These are phyloP conservation scores for Mobula hypostoma DNA, from an alignment of 2,113 vertebrate species.

Conservation along the genomic window DNA sequence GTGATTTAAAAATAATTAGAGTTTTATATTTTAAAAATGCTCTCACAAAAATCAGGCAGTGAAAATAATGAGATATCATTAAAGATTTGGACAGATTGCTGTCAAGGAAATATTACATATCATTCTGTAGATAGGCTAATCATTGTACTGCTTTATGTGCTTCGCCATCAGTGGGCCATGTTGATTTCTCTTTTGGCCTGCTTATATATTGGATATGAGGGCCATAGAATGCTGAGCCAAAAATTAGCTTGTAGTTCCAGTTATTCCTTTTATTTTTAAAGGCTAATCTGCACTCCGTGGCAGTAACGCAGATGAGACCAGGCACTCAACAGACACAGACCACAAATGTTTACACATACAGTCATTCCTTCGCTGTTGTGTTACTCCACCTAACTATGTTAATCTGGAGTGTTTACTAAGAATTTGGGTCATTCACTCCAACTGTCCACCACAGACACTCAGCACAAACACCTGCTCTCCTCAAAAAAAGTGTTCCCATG, in stretches of 20 bases:
- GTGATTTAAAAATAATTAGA: neutral
- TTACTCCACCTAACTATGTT: neutral
- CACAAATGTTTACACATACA: neutral
- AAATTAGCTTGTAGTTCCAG: neutral
- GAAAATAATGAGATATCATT: neutral
- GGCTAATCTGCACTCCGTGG: neutral
- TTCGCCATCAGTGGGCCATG: neutral
- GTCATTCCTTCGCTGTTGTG: neutral
- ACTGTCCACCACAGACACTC: too few relatives aligned
- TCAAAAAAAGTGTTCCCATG: too few relatives aligned
- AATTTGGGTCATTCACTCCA: too few relatives aligned
- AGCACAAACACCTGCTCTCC: too few relatives aligned
- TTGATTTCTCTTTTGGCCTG: neutral
- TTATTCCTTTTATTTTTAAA: neutral
- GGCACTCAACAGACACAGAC: neutral
- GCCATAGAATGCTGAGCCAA: neutral
- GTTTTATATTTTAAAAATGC: neutral
- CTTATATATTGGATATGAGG: neutral
- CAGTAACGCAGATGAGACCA: neutral
- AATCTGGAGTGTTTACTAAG: neutral
- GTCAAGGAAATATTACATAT: neutral
- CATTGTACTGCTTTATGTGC: neutral
- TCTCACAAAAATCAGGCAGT: neutral
- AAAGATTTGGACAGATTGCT: neutral
- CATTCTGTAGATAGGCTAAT: too few relatives aligned